A percentile compares a stretch with the other conserved stretches of the same genome.
Conservation (phyloP, 2,113 vertebrate genomes). For the Psilopsiagon aymara region DNA sequence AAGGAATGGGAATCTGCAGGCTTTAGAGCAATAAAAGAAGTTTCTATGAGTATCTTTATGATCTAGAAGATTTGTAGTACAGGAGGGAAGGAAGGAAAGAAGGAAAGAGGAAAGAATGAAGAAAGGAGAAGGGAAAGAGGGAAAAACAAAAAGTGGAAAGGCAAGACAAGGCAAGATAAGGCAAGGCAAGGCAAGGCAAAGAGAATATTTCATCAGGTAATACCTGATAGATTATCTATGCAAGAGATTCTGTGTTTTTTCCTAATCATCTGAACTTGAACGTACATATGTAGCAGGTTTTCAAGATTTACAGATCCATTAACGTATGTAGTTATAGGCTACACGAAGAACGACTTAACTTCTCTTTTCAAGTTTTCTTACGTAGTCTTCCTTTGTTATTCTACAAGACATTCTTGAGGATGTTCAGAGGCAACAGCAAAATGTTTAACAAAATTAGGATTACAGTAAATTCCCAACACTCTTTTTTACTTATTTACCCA, state of each 20-base stretch:
- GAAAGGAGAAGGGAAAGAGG: neutral
- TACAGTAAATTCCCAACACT: neutral
- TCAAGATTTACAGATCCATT: neutral
- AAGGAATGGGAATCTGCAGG: neutral
- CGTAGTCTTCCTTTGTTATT: neutral
- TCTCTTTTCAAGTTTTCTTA: neutral
- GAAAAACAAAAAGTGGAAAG: neutral
- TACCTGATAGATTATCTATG: neutral
- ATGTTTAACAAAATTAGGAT: neutral
- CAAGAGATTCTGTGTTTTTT: neutral
- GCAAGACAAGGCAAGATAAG: neutral
- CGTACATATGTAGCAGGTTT: neutral
- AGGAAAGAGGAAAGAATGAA: neutral
- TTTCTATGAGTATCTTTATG: neutral
- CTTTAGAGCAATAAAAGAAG: neutral
- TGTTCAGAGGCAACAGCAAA: neutral
- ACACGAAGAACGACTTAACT: neutral
- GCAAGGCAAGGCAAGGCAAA: neutral
- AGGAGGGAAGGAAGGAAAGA: neutral
- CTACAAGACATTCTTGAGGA: neutral
- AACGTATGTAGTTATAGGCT: neutral
- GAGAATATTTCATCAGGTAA: neutral
- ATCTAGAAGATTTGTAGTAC: neutral
- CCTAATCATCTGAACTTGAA: neutral
- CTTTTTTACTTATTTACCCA: neutral